Evolutionary conservation across 2,797 vertebrate genomes (phyloP), one percentile per base, ranked within the genome.

Genomic region (Serranus cabrilla): DNA sequence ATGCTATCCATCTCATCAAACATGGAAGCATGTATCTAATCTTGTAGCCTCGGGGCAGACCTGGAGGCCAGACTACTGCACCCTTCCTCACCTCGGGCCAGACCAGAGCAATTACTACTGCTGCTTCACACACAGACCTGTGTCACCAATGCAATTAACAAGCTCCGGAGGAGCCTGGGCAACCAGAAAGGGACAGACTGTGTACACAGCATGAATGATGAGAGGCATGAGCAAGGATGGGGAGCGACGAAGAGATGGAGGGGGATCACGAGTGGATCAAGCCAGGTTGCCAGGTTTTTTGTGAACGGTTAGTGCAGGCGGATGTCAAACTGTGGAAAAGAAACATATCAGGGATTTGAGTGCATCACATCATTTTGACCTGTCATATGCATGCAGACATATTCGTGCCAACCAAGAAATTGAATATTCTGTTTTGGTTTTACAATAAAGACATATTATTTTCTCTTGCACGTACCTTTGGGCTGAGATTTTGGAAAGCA

Each of bases 101-200:
- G 82, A 74, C 78, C 68, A 58, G 84, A 90, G 84, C 87, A 92
- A 91, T 92, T 92, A 91, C 77, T n/a, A 63, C 71, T 66, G 76
- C 82, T 72, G 87, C 87, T 87, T 88, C 86, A 81, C 74, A 85
- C 84, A 45, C 75, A 75, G 86, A 89, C 85, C 87, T 82, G 84
- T 91, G 91, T 90, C 83, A 81, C 87, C 39, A 7, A 72, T 43
- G 23, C 89, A 92, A 92, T 93, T 92, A 92, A 91, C 90, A 86
- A 92, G 87, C 89, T 84, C 81, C 18, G 8, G 83, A 83, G 80
- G 77, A 87, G 81, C 82, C 81, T 58, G 74, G 84, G 86, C 84
- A 87, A 81, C 71, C 78, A 79, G 80, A 76, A 49, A 77, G 65
- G 61, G 78, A 88, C 88, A 85, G 86, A 74, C 76, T 69, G 71